A percentile compares a stretch with the other conserved stretches of the same genome.
These are phyloP conservation scores for Sternarchorhynchus goeldii DNA, from an alignment of 2,797 vertebrate species.

Conservation along the genomic window DNA sequence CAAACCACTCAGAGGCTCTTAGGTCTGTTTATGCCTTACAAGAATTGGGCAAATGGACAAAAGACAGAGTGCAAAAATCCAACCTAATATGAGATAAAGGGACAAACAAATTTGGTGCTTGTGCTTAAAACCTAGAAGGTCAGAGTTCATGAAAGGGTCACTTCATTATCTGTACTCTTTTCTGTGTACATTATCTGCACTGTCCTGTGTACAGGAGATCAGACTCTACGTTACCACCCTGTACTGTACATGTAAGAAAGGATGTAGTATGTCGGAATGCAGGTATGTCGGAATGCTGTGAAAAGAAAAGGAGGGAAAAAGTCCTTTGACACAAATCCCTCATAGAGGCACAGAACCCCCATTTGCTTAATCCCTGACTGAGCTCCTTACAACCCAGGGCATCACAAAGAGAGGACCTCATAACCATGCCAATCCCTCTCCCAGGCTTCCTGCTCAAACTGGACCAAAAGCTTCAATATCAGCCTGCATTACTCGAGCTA, in stretches of 20 bases:
- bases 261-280: not conserved
- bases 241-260: not conserved
- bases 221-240: not conserved
- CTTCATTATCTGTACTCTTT: not conserved
- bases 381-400: conserved; percentile 12
- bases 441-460: conserved; percentile 22
- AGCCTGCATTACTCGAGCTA: not conserved
- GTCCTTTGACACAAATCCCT: conserved; percentile 3
- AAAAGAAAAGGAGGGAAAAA: conserved; percentile 13
- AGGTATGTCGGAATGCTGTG: conserved; percentile 43
- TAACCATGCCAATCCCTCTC: conserved; percentile 15
- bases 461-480: conserved; percentile 16
- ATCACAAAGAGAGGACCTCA: conserved; percentile 15
- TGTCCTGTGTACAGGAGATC: not conserved
- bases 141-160: not conserved
- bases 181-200: not conserved
- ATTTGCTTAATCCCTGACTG: conserved; percentile 20
- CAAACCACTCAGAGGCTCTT: conserved; percentile 14
- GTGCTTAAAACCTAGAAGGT: not conserved
- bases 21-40: not conserved
- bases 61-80: too few relatives aligned
- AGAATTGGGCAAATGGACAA: not conserved
- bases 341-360: conserved; percentile 4
- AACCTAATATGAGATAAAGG: too few relatives aligned
- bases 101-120: not conserved